Evolutionary conservation across 2,113 vertebrate species (phyloP).

Genomic region (Rostratula benghalensis): DNA sequence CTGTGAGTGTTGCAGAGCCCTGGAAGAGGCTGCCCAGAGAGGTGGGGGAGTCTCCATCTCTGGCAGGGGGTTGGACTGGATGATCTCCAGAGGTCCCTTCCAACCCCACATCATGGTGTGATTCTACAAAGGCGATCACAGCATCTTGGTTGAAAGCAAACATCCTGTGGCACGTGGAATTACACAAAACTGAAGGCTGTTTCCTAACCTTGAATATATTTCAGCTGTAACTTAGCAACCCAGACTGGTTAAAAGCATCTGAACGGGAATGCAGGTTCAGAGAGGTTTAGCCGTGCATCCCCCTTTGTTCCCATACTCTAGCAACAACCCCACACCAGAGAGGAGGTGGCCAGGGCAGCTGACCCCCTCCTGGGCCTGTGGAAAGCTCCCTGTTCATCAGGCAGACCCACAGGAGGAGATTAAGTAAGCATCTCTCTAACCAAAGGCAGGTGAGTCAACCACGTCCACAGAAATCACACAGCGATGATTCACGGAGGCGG

Average conservation of each 20-base stretch:
- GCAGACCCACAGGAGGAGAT: not conserved
- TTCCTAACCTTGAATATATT: not conserved
- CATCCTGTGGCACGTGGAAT: not conserved
- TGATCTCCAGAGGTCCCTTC: too few species aligned
- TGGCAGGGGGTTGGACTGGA: too few species aligned
- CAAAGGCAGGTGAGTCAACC: not conserved
- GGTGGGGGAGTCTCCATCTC: too few species aligned
- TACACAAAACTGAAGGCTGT: not conserved
- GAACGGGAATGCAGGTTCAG: not conserved
- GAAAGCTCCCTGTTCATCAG: not conserved
- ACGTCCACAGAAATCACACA: not conserved
- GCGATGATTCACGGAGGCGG: rapidly evolving
- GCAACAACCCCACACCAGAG: rapidly evolving
- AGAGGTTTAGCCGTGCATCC: not conserved
- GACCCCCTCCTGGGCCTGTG: not conserved
- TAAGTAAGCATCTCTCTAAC: not conserved
- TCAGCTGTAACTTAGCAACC: constrained; percentile 25
- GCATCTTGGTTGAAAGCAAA: not conserved
- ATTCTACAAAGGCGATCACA: too few species aligned
- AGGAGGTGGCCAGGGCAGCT: not conserved
- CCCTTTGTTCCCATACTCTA: not conserved
- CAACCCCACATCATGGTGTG: too few species aligned
- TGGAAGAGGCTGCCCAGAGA: too few species aligned
- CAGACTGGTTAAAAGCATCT: not conserved
- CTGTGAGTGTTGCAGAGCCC: too few species aligned